Evolutionary conservation across 2,888 invertebrate genomes (phyloP), one percentile per base, ranked within the genome.

Genomic region (Coenonympha arcania): DNA sequence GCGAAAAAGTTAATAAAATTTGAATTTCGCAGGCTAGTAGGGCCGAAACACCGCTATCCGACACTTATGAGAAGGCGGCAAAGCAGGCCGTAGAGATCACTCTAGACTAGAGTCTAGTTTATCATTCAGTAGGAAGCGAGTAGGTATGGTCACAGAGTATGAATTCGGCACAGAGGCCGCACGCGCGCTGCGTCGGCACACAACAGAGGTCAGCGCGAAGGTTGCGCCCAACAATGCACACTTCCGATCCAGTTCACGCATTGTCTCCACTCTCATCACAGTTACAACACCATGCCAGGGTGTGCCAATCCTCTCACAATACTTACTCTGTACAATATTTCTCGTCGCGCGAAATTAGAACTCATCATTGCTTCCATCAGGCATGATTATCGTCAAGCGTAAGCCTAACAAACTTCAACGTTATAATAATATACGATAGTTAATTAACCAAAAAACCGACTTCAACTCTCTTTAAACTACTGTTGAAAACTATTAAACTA

Each of bases 81-180:
- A n/a, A n/a, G n/a, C n/a, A n/a, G n/a, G n/a, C 6, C 15, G 6
- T 4, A 31, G 16, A 15, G 20, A 36, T 36, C 20, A 36, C 9
- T 20, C 34, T 18, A 47, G 58, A 51, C 50, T 58, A 59, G n/a
- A n/a, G n/a, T n/a, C n/a, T n/a, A n/a, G n/a, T n/a, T n/a, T n/a
- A n/a, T n/a, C n/a, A n/a, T n/a, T n/a, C n/a, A 58, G 59, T 59
- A 63, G 63, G 60, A 64, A 64, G 58, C 61, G 49, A 52, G 57
- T 9, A 26, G 28, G n/a, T n/a, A n/a, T n/a, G n/a, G 6, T 39
- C 22, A 19, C 41, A 59, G 55, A 31, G 50, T 37, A 53, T 52
- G 56, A 59, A 58, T 51, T 56, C 50, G 43, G 49, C 41, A 1
- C 42, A 43, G 47, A 59, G 60, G 59, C 53, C 28, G 16, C 6